phyloP scores from a whole-genome alignment of 2,888 invertebrate species.

The Molanna angustata region DNA sequence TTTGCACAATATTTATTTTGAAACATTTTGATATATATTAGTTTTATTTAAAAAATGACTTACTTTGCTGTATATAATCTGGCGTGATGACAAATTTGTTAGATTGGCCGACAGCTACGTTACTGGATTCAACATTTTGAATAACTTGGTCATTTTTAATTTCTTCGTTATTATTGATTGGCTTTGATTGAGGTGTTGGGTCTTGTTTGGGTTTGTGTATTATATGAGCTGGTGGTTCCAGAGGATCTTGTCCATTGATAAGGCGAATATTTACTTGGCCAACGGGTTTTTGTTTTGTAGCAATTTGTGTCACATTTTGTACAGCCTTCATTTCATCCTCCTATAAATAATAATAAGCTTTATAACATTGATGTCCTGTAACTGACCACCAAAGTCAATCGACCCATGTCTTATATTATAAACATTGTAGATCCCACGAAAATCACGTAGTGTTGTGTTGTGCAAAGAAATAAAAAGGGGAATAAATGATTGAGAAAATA shows the following conservation, averaged over 20 bases:
- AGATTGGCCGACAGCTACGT: conserved; percentile 7
- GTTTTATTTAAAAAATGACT: conserved; percentile 51
- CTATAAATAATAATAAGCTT: conserved; percentile 10
- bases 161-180: not conserved
- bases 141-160: conserved; percentile 2
- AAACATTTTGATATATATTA: no score
- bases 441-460: conserved; percentile 15
- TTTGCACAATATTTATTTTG: no score
- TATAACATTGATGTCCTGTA: not conserved
- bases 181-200: not conserved
- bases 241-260: conserved; percentile 28
- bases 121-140: not conserved
- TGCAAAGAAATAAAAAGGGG: conserved; percentile 18
- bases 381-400: no score
- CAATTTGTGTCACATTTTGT: conserved; percentile 29
- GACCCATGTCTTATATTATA: no score
- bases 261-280: conserved; percentile 31
- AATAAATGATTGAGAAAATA: conserved; percentile 17
- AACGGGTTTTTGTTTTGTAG: conserved; percentile 48
- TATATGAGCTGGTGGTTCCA: conserved; percentile 26
- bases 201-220: conserved; percentile 21
- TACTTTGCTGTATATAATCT: conserved; percentile 93
- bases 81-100: conserved; percentile 82
- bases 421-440: not conserved
- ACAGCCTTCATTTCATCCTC: conserved; percentile 14